Evolutionary conservation across 2,888 invertebrate species (phyloP), one percentile per base, ranked within the genome.

Genomic region (Ormyrus nitidulus): DNA sequence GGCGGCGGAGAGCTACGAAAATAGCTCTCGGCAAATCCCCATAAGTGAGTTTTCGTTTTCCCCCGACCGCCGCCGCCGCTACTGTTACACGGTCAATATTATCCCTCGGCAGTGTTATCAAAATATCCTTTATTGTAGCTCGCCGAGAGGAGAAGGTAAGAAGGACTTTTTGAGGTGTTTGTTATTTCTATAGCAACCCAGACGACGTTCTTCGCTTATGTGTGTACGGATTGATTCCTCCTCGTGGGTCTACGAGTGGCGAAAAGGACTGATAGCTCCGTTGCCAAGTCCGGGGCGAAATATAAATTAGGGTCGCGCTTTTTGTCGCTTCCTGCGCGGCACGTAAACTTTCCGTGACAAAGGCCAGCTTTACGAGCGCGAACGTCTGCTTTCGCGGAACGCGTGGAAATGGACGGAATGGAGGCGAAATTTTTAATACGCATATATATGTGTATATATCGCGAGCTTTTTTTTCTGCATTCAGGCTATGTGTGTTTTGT

Each of bases 161-260:
- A 61, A 59, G 4, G 34, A 34, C 13, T 65, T 71, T 64, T 71
- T 13, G 0, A 65, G 19, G 34, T 19, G 49, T 66, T 77, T 77
- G 71, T 71, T 77, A 77, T 77, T 77, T 59, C 77, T 71, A 66
- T 77, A 59, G 77, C 77, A 71, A 77, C 71, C 65, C 9, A 44
- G 46, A 51, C 51, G 44, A 59, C 34, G 34, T 34, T 34, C 13
- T 65, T 5, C 10, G 6, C 19, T 62, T n/a, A n/a, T 5, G 44
- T n/a, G 44, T 49, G 8, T 64, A 11, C 44, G 1, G 58, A 77
- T 77, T 71, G 59, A 77, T 71, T 71, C 65, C 34, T 2, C 34
- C 34, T 0, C 34, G 34, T 0, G 34, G 4, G 34, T 34, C 34
- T 4, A 34, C 0, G 34, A 34, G 3, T 4, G 34, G 4, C 34